phyloP scores from a whole-genome alignment of 2,797 vertebrate genomes.

The Sparidentex hasta region DNA sequence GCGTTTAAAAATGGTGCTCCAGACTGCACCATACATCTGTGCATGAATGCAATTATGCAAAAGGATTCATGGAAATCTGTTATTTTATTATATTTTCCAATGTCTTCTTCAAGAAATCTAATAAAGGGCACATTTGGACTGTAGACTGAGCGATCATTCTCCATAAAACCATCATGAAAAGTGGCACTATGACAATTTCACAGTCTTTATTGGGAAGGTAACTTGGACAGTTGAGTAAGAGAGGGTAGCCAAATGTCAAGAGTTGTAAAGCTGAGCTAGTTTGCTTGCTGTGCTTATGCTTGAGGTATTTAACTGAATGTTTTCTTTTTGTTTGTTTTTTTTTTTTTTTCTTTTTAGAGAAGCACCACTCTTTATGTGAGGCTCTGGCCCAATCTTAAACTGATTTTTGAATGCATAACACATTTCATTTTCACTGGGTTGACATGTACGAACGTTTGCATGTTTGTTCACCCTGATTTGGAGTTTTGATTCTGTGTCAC shows the following conservation, averaged over 20 bases:
- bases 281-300: constrained; percentile 1
- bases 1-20: background rate
- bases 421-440: no score
- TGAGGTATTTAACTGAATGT: background rate
- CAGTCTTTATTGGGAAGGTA: constrained; percentile 10
- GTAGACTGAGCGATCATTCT: background rate
- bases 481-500: no score
- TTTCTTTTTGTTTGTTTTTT: background rate
- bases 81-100: background rate
- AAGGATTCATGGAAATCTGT: background rate
- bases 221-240: constrained; percentile 6
- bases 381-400: no score
- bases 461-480: no score
- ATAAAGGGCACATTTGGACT: constrained; percentile 1
- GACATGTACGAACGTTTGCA: no score
- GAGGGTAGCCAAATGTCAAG: constrained; percentile 17
- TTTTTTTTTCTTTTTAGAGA: no score
- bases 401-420: no score
- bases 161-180: background rate
- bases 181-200: background rate
- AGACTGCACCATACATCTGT: background rate
- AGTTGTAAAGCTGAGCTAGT: constrained; percentile 2
- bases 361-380: no score
- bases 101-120: background rate
- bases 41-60: background rate